A percentile compares a stretch with the other conserved stretches of the same genome.
phyloP scores from a whole-genome alignment of 1,140 invertebrate genomes.

The Thalassaphorura encarpata region DNA sequence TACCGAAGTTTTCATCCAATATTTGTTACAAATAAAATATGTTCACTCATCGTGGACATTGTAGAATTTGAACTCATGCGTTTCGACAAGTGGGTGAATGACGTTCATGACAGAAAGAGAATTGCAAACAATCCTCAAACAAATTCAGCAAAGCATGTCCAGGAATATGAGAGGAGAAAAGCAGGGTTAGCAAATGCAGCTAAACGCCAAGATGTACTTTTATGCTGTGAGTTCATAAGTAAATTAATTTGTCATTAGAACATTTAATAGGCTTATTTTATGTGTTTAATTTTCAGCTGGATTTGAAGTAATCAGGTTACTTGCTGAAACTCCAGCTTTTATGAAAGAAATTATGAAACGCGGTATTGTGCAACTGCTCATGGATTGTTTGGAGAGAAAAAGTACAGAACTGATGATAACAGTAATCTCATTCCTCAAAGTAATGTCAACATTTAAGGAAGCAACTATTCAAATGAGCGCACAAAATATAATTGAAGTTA shows the following conservation, averaged over 20 bases:
- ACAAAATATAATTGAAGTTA: conserved; percentile 40
- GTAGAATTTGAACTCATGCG: conserved; percentile 87
- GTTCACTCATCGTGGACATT: conserved; percentile 90
- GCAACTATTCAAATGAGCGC: conserved; percentile 60
- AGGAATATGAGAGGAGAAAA: no score
- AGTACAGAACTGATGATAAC: conserved; percentile 79
- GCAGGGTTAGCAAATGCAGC: no score
- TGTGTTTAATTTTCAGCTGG: conserved; percentile 46
- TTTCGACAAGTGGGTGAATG: conserved; percentile 90
- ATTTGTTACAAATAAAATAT: conserved; percentile 64
- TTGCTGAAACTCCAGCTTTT: conserved; percentile 83
- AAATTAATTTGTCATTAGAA: no score
- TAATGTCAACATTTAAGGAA: conserved; percentile 84
- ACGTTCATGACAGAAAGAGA: no score
- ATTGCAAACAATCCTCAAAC: no score
- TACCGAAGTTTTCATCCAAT: conserved; percentile 91
- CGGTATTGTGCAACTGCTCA: conserved; percentile 76
- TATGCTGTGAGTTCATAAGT: no score
- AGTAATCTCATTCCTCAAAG: conserved; percentile 89
- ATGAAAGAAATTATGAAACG: conserved; percentile 97
- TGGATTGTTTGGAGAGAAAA: conserved; percentile 77
- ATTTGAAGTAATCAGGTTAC: conserved; percentile 86
- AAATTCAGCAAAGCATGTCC: no score
- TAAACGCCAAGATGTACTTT: no score
- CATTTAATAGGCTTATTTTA: conserved; percentile 11